Evolutionary conservation across 2,888 invertebrate species (phyloP).

Genomic region (Euspilapteryx auroguttella): DNA sequence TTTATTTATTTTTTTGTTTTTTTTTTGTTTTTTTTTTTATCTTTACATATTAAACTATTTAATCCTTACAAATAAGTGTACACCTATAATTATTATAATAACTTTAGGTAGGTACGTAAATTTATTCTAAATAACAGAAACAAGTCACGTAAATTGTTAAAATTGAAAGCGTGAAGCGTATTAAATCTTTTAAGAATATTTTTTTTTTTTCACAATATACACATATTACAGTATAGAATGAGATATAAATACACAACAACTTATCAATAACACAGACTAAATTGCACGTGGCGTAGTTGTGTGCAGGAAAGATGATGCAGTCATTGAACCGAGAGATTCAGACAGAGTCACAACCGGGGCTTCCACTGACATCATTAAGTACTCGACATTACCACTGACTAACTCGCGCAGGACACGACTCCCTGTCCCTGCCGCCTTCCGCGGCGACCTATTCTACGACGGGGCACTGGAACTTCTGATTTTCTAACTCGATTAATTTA

Average conservation of each 20-base stretch:
- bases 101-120: conserved; percentile 58
- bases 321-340: conserved; percentile 58
- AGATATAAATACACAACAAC: conserved; percentile 59
- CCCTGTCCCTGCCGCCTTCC: no score
- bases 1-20: conserved; percentile 19
- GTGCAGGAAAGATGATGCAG: conserved; percentile 53
- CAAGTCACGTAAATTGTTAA: conserved; percentile 55
- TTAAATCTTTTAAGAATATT: conserved; percentile 54
- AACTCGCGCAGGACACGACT: no score
- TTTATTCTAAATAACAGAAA: conserved; percentile 61
- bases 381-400: conserved; percentile 9
- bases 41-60: conserved; percentile 17
- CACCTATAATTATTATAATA: conserved; percentile 51
- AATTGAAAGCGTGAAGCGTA: conserved; percentile 59
- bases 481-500: conserved; percentile 42
- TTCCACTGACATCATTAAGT: background rate
- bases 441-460: conserved; percentile 51
- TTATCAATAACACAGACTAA: conserved; percentile 59
- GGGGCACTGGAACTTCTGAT: conserved; percentile 54
- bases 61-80: conserved; percentile 18
- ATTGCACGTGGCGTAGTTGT: conserved; percentile 56
- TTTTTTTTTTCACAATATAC: conserved; percentile 46
- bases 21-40: conserved; percentile 11
- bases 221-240: conserved; percentile 56
- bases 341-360: conserved; percentile 12